These are phyloP conservation scores for Tragelaphus imberbis DNA, from an alignment of 2,113 vertebrate species.

Conservation along the genomic window DNA sequence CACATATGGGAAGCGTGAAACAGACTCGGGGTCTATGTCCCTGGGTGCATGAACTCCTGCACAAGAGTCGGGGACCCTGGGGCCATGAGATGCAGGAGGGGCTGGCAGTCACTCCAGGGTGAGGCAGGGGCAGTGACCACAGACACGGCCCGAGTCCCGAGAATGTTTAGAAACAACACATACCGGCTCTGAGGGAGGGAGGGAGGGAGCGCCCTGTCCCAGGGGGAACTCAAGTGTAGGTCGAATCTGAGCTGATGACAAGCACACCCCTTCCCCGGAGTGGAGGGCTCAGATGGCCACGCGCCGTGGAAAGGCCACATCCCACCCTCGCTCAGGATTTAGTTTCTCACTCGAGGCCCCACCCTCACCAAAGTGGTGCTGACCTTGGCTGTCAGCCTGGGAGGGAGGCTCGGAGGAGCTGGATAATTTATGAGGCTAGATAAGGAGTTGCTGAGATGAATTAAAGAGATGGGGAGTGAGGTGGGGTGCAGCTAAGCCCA, in stretches of 20 bases:
- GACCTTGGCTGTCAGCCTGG: not conserved
- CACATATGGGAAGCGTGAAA: not conserved
- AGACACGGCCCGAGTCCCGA: not conserved
- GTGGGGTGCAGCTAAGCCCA: not conserved
- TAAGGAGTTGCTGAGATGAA: not conserved
- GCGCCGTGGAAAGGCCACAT: fast-evolving
- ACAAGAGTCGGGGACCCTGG: not conserved
- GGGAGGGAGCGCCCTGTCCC: not conserved
- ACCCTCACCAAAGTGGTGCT: fast-evolving
- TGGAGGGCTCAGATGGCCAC: fast-evolving
- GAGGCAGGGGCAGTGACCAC: not conserved
- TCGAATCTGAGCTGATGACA: not conserved
- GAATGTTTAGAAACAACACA: not conserved
- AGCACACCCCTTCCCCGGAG: fast-evolving
- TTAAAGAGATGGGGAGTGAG: not conserved
- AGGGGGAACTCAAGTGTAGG: not conserved
- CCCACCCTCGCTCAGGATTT: not conserved
- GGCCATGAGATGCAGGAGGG: not conserved
- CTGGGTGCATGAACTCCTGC: fast-evolving
- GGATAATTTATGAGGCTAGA: not conserved
- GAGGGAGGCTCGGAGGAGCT: not conserved
- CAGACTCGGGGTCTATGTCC: not conserved
- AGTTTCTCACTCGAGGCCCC: not conserved
- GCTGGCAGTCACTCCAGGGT: not conserved
- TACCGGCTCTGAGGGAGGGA: not conserved